phyloP scores from a whole-genome alignment of 1,140 invertebrate genomes.

The Listronotus oregonensis region DNA sequence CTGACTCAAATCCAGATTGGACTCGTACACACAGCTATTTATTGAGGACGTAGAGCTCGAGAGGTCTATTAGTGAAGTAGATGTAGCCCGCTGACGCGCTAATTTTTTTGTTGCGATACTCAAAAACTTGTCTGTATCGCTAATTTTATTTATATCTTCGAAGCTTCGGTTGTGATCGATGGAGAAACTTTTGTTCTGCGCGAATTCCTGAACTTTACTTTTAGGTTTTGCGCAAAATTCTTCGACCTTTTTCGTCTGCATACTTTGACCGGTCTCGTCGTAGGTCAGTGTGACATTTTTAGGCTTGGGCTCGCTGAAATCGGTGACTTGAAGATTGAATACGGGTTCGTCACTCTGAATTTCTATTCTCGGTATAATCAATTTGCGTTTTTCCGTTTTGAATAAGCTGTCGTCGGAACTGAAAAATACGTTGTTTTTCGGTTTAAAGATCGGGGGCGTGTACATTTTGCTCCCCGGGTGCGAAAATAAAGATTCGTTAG shows the following conservation, averaged over 20 bases:
- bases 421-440: constrained; percentile 53
- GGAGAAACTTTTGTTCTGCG: constrained; percentile 49
- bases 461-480: constrained; percentile 39
- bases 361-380: constrained; percentile 51
- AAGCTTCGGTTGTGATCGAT: constrained; percentile 45
- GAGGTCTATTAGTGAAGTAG: constrained; percentile 51
- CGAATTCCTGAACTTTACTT: constrained; percentile 43
- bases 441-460: constrained; percentile 49
- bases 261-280: constrained; percentile 45
- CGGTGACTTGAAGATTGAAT: constrained; percentile 52
- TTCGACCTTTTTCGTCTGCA: constrained; percentile 41
- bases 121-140: constrained; percentile 46
- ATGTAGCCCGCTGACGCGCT: constrained; percentile 41
- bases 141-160: constrained; percentile 42
- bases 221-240: constrained; percentile 32
- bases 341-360: constrained; percentile 49
- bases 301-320: constrained; percentile 51
- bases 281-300: constrained; percentile 48
- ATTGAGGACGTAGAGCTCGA: constrained; percentile 55
- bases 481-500: constrained; percentile 49
- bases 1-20: constrained; percentile 52
- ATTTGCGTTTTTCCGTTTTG: constrained; percentile 47
- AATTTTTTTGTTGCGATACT: constrained; percentile 43
- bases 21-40: constrained; percentile 52
- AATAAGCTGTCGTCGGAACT: constrained; percentile 53